Base-by-base conservation (phyloP, 2,113 vertebrate genomes). In the Excalfactoria chinensis region DNA sequence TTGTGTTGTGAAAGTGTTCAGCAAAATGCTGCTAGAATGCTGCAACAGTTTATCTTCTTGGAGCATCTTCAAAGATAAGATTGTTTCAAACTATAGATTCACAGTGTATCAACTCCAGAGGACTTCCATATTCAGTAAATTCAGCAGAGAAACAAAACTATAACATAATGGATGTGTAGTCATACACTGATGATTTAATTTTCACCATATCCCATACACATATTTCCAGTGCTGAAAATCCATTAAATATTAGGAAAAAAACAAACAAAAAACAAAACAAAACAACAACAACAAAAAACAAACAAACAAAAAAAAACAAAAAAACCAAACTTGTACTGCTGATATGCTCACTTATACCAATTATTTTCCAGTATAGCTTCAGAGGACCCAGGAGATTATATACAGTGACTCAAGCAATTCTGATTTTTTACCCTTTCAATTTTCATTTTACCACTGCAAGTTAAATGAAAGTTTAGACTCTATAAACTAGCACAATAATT, bases 1-100 rank as follows among this genome's bases (percentile, higher is more conserved):
- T 28, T 28, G 74, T 89, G 84, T 66, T 90, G 84, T 89, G 86
- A 84, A 88, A 93, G 41, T 59, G 34, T 85, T 89, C 86, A 64
- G 75, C 48, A 93, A 94, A 96, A 95, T 89, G 89, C 84, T 88
- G 94, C 82, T 93, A 93, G 94, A 96, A 80, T 91, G 86, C 87
- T 88, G 64, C 91, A 95, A 93, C 89, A 95, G 82, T 88, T 96
- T 93, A 69, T 88, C 60, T 41, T 83, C 72, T 48, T 91, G 68
- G 51, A 94, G 81, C 40, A 83, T 37, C 86, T 71, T 71, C 0
- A 23, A 85, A 46, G 30, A 68, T 60, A 92, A 87, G 55, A 92
- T 59, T 58, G 89, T 53, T 76, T 73, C 59, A 87, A 60, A 40
- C 78, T 93, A 80, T 22, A 44, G 78, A 91, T 86, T 80, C 79